Conservation (phyloP, 1,140 invertebrate genomes). For the Brachionus manjavacas region DNA sequence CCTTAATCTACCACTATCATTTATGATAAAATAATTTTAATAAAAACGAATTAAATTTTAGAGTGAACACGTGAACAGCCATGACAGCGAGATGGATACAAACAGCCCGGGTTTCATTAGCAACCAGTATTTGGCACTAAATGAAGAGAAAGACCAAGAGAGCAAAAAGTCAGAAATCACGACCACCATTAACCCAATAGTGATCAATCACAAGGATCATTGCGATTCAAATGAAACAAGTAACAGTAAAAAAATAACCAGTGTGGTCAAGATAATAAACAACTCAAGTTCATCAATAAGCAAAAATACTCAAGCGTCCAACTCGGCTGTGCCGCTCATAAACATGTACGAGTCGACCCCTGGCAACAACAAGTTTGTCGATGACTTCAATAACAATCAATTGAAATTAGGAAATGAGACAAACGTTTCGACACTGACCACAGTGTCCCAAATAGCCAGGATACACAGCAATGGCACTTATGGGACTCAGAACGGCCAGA, state of each 20-base stretch:
- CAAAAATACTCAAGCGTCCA: not conserved
- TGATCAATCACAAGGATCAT: constrained; percentile 27
- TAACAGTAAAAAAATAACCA: constrained; percentile 6
- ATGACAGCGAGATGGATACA: not conserved
- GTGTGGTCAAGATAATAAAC: constrained; percentile 33
- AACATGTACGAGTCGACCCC: not conserved
- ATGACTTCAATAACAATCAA: constrained; percentile 26
- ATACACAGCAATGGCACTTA: constrained; percentile 1
- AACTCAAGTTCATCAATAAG: not conserved
- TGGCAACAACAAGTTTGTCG: not conserved
- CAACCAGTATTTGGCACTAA: not conserved
- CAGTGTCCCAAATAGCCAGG: not conserved
- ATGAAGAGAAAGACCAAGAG: not conserved
- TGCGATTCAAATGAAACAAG: not conserved
- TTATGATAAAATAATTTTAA: no score
- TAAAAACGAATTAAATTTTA: not conserved
- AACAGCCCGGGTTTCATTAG: not conserved
- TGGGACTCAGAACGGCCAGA: not conserved
- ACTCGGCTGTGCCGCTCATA: not conserved
- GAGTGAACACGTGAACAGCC: not conserved
- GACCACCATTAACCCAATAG: not conserved
- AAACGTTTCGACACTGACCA: constrained; percentile 6
- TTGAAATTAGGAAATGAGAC: not conserved
- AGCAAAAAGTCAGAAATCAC: not conserved
- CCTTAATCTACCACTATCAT: no score